Evolutionary conservation across 2,888 invertebrate genomes (phyloP), one percentile per base, ranked within the genome.

Genomic region (Lasioglossum zephyrum): DNA sequence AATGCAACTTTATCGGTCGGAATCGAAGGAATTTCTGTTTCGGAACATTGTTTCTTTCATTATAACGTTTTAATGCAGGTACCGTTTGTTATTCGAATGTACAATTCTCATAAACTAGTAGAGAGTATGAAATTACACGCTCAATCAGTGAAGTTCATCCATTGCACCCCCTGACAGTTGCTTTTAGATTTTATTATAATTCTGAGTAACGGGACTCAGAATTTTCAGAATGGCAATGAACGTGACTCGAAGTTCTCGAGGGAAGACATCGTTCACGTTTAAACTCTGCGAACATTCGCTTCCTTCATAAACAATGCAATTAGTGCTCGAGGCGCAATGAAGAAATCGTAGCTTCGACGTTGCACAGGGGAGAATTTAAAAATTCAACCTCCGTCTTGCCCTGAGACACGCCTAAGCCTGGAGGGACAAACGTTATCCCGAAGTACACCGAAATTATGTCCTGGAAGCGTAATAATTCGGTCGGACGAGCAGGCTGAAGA

Each of bases 401-500:
- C 63, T 26, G 44, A 18, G 16, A 53, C 60, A 44, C 49, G 63
- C n/a, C 63, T 53, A 63, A 60, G 66, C 72, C 83, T 57, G 53
- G 49, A 79, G 73, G 85, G 76, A 81, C 77, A 66, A 74, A 73
- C 77, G 81, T 81, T 82, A 81, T 77, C 78, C 70, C 39, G 77
- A 79, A 75, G 75, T 73, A 49, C 82, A 70, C 63, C 72, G 79
- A 90, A 90, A 90, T 87, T 87, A 87, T 87, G 79, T 85, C 82
- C 84, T 85, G 80, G 89, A 83, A 84, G 88, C 79, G 88, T 88
- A 89, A 91, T 91, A 91, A 91, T 91, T 91, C 89, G 91, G 84
- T 86, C 87, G 88, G 88, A 69, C 85, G 87, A 85, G 85, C 90
- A 80, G 60, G 49, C 63, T 16, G 73, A 81, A 87, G 86, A 89